Evolutionary conservation across 1,140 invertebrate species (phyloP).

Genomic region (Cherax quadricarinatus): DNA sequence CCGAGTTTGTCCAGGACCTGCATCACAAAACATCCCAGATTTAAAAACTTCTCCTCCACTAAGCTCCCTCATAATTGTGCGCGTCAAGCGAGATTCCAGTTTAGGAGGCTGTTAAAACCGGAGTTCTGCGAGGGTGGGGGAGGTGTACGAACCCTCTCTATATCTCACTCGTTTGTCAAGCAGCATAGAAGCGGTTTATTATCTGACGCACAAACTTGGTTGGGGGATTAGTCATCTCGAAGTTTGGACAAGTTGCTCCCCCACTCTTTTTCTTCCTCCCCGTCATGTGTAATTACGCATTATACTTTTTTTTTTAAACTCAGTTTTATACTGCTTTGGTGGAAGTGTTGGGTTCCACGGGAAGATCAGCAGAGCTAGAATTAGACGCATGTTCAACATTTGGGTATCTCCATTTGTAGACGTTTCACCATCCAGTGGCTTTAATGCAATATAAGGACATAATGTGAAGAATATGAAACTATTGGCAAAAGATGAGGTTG

Average conservation of each 20-base stretch:
- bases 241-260: not conserved
- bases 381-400: no score
- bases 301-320: not conserved
- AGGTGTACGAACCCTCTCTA: not conserved
- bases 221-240: not conserved
- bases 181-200: not conserved
- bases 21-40: not conserved
- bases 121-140: not conserved
- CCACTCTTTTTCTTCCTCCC: not conserved
- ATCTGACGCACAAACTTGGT: not conserved
- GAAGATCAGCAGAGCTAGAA: no score
- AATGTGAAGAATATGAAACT: no score
- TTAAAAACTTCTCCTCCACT: slow-evolving; percentile 4
- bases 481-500: no score
- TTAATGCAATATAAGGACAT: no score
- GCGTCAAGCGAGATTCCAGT: not conserved
- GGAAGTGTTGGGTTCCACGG: no score
- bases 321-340: no score
- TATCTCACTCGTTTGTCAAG: not conserved
- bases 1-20: not conserved
- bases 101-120: not conserved
- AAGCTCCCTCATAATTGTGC: not conserved
- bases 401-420: no score
- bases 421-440: no score
- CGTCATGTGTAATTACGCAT: not conserved